A percentile compares a stretch with the other conserved stretches of the same genome.
These are phyloP conservation scores for Characodon lateralis DNA, from an alignment of 2,797 vertebrate genomes.

Conservation along the genomic window DNA sequence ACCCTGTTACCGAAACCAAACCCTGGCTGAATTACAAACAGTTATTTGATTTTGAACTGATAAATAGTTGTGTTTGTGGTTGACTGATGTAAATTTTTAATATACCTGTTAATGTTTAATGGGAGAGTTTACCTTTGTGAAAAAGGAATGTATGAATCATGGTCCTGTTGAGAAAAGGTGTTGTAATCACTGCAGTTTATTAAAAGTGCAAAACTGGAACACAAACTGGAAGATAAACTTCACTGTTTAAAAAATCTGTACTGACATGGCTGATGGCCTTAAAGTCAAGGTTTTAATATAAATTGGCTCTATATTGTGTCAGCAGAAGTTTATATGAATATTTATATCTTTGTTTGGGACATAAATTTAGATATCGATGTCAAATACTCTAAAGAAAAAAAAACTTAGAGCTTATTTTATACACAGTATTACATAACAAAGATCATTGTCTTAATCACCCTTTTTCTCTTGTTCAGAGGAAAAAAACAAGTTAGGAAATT, in stretches of 20 bases:
- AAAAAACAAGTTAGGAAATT: background rate
- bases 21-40: constrained; percentile 23
- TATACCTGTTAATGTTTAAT: constrained; percentile 67
- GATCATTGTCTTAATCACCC: background rate
- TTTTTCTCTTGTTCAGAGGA: background rate
- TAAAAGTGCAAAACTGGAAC: constrained; percentile 31
- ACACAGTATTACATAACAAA: background rate
- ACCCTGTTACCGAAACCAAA: constrained; percentile 39
- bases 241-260: background rate
- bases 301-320: background rate
- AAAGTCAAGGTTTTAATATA: background rate
- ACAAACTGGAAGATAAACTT: constrained; percentile 4
- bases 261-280: background rate
- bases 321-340: background rate
- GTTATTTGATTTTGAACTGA: constrained; percentile 21
- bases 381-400: background rate
- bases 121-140: constrained; percentile 39
- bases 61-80: constrained; percentile 32
- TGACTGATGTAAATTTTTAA: constrained; percentile 29
- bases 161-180: constrained; percentile 31
- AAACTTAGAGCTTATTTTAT: background rate
- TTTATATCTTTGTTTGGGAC: background rate
- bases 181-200: constrained; percentile 13
- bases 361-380: background rate
- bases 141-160: constrained; percentile 68